Evolutionary conservation across 1,140 invertebrate species (phyloP).

Genomic region (Ganaspis sp.): DNA sequence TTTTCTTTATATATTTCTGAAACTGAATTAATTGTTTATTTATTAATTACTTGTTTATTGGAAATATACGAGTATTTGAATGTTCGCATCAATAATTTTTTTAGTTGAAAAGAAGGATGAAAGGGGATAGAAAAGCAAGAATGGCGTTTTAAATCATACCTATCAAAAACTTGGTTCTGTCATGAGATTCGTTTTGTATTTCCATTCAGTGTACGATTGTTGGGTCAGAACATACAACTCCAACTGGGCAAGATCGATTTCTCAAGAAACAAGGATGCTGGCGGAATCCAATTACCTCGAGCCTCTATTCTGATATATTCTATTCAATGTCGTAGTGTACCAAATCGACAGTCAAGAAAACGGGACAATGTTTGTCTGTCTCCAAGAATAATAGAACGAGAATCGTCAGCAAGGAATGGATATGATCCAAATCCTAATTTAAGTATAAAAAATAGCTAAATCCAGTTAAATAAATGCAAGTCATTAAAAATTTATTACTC

Average conservation of each 20-base stretch:
- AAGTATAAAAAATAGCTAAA: no score
- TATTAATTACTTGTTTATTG: no score
- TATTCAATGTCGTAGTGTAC: slow-evolving; percentile 24
- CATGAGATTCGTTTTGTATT: slow-evolving; percentile 6
- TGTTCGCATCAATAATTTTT: background rate
- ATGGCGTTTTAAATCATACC: slow-evolving; percentile 5
- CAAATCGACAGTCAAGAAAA: slow-evolving; percentile 27
- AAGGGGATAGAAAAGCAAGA: background rate
- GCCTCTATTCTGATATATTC: slow-evolving; percentile 33
- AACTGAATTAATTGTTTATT: no score
- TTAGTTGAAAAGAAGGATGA: background rate
- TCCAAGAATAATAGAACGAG: background rate
- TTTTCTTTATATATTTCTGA: no score
- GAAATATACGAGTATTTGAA: background rate
- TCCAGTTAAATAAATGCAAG: no score
- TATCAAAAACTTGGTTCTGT: slow-evolving; percentile 1
- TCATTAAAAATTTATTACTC: no score
- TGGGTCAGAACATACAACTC: slow-evolving; percentile 23
- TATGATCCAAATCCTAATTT: no score
- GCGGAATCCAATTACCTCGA: slow-evolving; percentile 50
- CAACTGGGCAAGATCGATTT: slow-evolving; percentile 26
- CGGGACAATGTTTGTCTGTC: slow-evolving; percentile 5
- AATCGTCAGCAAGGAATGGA: background rate
- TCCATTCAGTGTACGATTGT: background rate
- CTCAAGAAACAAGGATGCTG: slow-evolving; percentile 23